Conservation (phyloP, 2,113 vertebrate genomes). For the Lagopus muta region DNA sequence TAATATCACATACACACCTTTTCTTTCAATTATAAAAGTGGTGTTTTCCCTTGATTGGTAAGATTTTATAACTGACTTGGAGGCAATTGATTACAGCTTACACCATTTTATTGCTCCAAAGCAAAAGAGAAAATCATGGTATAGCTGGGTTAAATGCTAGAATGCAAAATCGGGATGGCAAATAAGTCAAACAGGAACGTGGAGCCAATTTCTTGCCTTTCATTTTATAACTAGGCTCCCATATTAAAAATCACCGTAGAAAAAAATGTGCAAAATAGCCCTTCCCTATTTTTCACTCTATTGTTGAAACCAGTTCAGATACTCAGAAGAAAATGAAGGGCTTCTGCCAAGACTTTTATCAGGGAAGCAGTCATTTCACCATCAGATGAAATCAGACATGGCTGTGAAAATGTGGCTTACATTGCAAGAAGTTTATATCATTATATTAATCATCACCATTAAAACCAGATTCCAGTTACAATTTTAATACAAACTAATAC, state of each 20-base stretch:
- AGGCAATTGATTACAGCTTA: slow-evolving; percentile 58
- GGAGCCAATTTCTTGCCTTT: neutral
- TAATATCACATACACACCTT: slow-evolving; percentile 23
- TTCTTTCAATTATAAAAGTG: slow-evolving; percentile 29
- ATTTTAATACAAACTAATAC: neutral
- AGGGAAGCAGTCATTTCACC: neutral
- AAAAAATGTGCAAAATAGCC: neutral
- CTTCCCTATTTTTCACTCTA: neutral
- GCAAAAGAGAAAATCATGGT: slow-evolving; percentile 24
- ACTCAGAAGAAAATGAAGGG: neutral
- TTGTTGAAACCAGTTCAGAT: neutral
- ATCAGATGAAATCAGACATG: neutral
- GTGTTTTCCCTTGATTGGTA: slow-evolving; percentile 52
- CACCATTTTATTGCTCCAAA: slow-evolving; percentile 39
- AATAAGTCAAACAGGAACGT: neutral
- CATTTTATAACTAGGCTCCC: neutral
- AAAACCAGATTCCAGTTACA: neutral
- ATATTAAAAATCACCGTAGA: neutral
- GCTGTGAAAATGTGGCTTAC: neutral
- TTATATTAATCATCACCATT: neutral
- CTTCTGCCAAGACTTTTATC: neutral
- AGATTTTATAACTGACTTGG: slow-evolving; percentile 52
- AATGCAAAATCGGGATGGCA: slow-evolving; percentile 1
- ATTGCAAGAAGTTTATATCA: neutral
- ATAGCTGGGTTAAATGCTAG: neutral